Conservation (phyloP, 1,140 invertebrate species). For the Ladona fulva region DNA sequence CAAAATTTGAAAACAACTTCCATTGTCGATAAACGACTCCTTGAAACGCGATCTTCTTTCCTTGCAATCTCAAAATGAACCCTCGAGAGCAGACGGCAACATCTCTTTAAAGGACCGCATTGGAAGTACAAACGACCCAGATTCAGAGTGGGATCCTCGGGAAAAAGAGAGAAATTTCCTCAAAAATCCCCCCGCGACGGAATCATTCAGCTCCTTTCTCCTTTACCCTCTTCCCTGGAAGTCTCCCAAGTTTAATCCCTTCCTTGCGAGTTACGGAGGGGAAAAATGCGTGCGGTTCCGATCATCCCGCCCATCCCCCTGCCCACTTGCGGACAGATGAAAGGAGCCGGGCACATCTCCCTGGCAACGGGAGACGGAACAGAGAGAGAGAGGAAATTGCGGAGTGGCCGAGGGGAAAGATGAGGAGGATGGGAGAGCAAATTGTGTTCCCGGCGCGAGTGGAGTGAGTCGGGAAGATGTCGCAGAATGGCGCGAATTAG, state of each 20-base stretch:
- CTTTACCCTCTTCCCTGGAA: background rate
- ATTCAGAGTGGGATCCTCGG: too few relatives aligned
- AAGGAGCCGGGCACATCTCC: background rate
- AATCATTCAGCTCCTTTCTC: too few relatives aligned
- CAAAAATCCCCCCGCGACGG: too few relatives aligned
- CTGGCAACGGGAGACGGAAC: background rate
- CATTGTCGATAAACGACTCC: too few relatives aligned
- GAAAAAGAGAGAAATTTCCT: too few relatives aligned
- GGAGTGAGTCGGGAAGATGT: background rate
- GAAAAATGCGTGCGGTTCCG: background rate
- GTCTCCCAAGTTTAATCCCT: background rate
- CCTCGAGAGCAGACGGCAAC: too few relatives aligned
- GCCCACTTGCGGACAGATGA: background rate
- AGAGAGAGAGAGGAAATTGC: background rate
- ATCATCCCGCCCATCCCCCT: background rate
- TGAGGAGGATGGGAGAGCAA: background rate
- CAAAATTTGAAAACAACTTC: too few relatives aligned
- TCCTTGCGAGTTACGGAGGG: background rate
- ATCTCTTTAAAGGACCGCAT: too few relatives aligned
- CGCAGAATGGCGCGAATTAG: background rate
- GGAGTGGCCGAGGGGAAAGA: background rate
- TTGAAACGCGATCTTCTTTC: too few relatives aligned
- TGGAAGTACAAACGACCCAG: too few relatives aligned
- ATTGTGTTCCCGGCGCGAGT: background rate
- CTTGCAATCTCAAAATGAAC: too few relatives aligned